Base-by-base conservation (phyloP, 2,888 invertebrate species). In the Neria commutata region DNA sequence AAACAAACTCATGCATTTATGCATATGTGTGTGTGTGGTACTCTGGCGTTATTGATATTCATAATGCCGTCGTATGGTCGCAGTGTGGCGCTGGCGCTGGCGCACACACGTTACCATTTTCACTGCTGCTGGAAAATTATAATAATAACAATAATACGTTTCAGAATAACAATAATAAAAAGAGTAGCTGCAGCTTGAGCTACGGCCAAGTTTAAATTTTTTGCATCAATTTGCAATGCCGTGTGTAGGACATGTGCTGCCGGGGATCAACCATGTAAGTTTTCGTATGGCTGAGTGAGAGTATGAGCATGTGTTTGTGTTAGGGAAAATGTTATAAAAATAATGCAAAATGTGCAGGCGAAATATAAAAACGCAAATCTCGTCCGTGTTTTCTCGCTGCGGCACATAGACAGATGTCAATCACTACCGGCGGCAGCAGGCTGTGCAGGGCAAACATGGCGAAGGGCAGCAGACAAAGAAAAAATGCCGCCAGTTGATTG, bases 321-420 rank as follows among this genome's bases (percentile, higher is more conserved):
- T 73, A 70, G 68, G 71, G 37, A 37, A 37, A 37, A 37, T n/a
- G n/a, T 37, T 37, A 37, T 37, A 37, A 37, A 14, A 37, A 37
- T n/a, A 37, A 37, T 37, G 37, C 8, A 14, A 37, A n/a, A 10
- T 10, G 8, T 37, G n/a, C 4, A 37, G n/a, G n/a, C 4, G n/a
- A 14, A 11, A 37, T 3, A 37, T 6, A 37, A 11, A 37, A 37
- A n/a, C n/a, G 8, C 37, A 37, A 11, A 37, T 29, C 29, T 37
- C 37, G 37, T n/a, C 37, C 37, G n/a, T 37, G 37, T 37, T 37
- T 10, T 21, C 10, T 33, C 16, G 29, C 29, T 4, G 16, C 29
- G 14, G n/a, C 52, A 34, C 5, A 64, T 42, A 72, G 71, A 70
- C 71, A 71, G 58, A 67, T 71, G 72, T 67, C 72, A 73, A 67